phyloP scores from a whole-genome alignment of 2,113 vertebrate genomes.

The Physeter macrocephalus region DNA sequence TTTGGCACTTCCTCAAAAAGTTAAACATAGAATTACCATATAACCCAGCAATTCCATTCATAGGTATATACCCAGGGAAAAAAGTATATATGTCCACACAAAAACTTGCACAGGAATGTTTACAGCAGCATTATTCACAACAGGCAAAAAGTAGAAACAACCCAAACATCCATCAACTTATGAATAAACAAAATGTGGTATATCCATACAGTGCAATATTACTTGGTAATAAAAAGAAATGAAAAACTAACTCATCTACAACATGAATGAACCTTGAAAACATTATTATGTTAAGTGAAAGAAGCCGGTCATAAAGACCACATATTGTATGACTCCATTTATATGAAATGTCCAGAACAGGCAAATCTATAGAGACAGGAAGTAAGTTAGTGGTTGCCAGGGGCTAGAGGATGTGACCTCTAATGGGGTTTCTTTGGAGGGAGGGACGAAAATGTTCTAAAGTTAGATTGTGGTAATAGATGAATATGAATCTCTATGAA shows the following conservation, averaged over 20 bases:
- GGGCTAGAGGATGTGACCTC: not conserved
- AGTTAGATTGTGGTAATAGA: not conserved
- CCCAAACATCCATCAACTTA: not conserved
- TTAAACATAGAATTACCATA: not conserved
- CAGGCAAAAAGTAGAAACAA: not conserved
- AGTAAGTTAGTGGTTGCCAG: not conserved
- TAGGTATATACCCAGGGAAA: not conserved
- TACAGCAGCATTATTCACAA: not conserved
- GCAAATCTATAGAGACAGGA: not conserved
- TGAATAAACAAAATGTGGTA: not conserved
- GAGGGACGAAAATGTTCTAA: not conserved
- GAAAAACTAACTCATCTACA: not conserved
- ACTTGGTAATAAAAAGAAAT: not conserved
- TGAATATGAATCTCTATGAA: not conserved
- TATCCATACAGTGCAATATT: not conserved
- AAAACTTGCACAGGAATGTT: not conserved
- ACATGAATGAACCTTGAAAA: not conserved
- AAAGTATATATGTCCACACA: not conserved
- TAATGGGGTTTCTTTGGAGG: not conserved
- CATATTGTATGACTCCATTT: not conserved
- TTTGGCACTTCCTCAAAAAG: not conserved
- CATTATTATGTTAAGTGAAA: not conserved
- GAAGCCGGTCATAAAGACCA: not conserved
- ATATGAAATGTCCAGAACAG: not conserved
- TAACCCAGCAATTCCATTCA: not conserved